Percentiles rank a stretch among this genome's conserved stretches.
phyloP scores from a whole-genome alignment of 2,888 invertebrate species.

The Epirrhoe alternata region DNA sequence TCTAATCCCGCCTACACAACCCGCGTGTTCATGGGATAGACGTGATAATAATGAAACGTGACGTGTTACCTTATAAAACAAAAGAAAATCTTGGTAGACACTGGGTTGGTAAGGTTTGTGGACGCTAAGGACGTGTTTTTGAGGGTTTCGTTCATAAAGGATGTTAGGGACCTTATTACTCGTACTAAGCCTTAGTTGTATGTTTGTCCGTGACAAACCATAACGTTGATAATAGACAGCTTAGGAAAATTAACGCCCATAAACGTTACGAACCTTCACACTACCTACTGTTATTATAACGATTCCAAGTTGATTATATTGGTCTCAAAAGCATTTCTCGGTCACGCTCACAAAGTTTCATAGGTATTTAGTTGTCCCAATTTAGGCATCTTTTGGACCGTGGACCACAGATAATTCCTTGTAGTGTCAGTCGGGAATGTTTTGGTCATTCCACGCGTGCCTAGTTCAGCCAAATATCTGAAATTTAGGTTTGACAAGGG shows the following conservation, averaged over 20 bases:
- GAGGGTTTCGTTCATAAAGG: no score
- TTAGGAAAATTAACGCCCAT: background rate
- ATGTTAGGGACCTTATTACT: no score
- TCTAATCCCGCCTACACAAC: background rate
- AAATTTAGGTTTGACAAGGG: background rate
- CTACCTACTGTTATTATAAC: background rate
- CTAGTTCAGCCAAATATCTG: background rate
- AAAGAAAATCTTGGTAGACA: background rate
- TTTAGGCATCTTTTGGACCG: background rate
- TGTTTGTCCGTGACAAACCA: no score
- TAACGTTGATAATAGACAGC: background rate
- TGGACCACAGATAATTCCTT: background rate
- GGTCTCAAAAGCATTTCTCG: background rate
- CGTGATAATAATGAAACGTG: background rate
- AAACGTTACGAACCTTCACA: no score
- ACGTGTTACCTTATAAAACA: background rate
- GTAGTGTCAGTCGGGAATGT: background rate
- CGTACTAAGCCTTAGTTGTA: no score
- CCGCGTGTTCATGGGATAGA: background rate
- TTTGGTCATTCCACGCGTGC: background rate
- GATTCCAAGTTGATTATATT: background rate
- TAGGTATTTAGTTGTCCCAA: background rate
- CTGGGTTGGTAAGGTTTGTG: background rate
- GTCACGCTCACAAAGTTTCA: background rate
- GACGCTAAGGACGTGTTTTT: background rate